Base-by-base conservation (phyloP, 2,113 vertebrate species). In the Drymodes brunneopygia region DNA sequence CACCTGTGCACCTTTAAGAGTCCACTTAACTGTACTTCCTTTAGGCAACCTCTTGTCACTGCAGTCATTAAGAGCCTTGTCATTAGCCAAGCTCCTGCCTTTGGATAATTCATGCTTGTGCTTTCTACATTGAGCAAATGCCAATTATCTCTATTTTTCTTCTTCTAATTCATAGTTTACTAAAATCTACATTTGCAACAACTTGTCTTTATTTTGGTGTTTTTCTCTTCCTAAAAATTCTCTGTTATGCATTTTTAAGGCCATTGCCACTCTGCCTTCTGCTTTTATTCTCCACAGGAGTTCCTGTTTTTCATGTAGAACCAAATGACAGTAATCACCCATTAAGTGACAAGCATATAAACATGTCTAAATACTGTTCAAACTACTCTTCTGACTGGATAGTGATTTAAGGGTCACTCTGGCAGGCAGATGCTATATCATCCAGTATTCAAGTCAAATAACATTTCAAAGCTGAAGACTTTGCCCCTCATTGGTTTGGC, bases 1-100 rank as follows among this genome's bases (percentile, higher is more conserved):
- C 0, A 2, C 24, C 61, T 60, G 29, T 0, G 0, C 7, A 64
- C 7, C 24, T 21, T 36, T 62, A 33, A 31, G 53, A 36, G 12
- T 65, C 42, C 45, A 28, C 29, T 19, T 2, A n/a, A 22, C 12
- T 44, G 17, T 8, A 31, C 31, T 29, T 75, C 25, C 40, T 80
- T 29, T 14, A 67, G 0, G 6, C 40, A 67, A 42, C 5, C 25
- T 44, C n/a, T 40, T 62, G 42, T 9, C 40, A 14, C 24, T 20
- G 28, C 15, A 35, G 10, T 14, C 44, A 21, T 33, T 5, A 31
- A 36, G n/a, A 61, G 25, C 35, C 22, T 38, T 53, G 22, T 14
- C 25, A 21, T 45, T n/a, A 88, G 38, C 47, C 53, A 75, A 24
- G 40, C 8, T 85, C 65, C 13, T 50, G 38, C 33, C 31, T 60